Base-by-base conservation (phyloP, 2,888 invertebrate species). In the Boloria selene region DNA sequence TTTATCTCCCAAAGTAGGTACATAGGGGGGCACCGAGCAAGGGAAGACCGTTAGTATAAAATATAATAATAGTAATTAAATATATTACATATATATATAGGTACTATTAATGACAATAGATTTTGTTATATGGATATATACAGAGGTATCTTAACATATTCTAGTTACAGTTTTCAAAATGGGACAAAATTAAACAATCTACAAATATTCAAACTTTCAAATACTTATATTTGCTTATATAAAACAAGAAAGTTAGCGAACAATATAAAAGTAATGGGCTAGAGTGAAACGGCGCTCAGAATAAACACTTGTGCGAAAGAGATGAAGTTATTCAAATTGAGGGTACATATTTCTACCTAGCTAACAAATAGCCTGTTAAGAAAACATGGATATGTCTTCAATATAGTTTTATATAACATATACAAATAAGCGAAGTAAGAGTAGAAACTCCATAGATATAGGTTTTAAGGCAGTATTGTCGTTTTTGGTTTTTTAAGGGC, bases 211-310 rank as follows among this genome's bases (percentile, higher is more conserved):
- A 88, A 90, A 92, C 91, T 91, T 92, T 91, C 90, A 90, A 90
- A 92, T 90, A 88, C 88, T 86, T 90, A 88, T 90, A 91, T 91
- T 91, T 91, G 90, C 91, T 90, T 90, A 91, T 87, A 91, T 90
- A 92, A 59, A 91, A 91, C 92, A 92, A 92, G 91, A 91, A 92
- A 92, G 91, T 91, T 91, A 91, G 91, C 90, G 92, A 92, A 92
- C 92, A 90, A 91, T 91, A 92, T 92, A 91, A 91, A 92, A 90
- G 90, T 91, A 91, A 92, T 92, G 88, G 89, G 86, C 87, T 86
- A 89, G 90, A 91, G 76, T 68, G 86, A 85, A 82, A 89, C 71
- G 70, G 81, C 61, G 74, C 72, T 69, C 68, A 73, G 71, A 75
- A 70, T 65, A 65, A 67, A 61, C 66, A 65, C 73, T 71, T 70